Base-by-base conservation (phyloP, 2,888 invertebrate species). In the Catocala sponsa region DNA sequence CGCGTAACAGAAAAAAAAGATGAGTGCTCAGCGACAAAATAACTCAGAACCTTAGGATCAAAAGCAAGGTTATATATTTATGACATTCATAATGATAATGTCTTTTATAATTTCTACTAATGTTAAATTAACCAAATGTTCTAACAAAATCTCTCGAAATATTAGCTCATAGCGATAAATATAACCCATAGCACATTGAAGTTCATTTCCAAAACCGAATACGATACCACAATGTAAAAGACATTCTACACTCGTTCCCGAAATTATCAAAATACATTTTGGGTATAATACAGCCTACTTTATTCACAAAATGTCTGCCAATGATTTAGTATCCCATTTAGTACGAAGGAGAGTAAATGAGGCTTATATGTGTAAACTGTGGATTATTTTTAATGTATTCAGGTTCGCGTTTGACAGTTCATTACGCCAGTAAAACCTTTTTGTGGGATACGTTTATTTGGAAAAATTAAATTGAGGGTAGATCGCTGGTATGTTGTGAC, bases 321-420 rank as follows among this genome's bases (percentile, higher is more conserved):
- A 71, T 74, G 74, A 72, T 67, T 59, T 72, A 74, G 53, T 63
- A 59, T 55, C 63, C 63, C 72, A 69, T 69, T 71, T 72, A 64
- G 54, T 55, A 25, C 33, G 41, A 35, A 58, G 12, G 38, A 42
- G 12, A 48, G 25, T 63, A 68, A 69, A 71, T 65, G 67, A 61
- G 65, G 74, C 64, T 76, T 70, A 68, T 63, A 58, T 72, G 64
- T 76, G 70, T 68, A 74, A 76, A 65, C 55, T 52, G 60, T 0
- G 70, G 66, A 74, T 76, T 76, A 74, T 72, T 72, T 76, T 72
- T 71, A 76, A 76, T 70, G 65, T 73, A 66, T 71, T 73, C 73
- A 62, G 64, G 68, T 73, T 66, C 64, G 56, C 58, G 38, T 60
- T 72, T 70, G 72, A 75, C 62, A 64, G 73, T 62, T 69, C 65